A percentile compares a stretch with the other conserved stretches of the same genome.
phyloP scores from a whole-genome alignment of 92 coral and sea anemone species.

The Paramuricea clavata region DNA sequence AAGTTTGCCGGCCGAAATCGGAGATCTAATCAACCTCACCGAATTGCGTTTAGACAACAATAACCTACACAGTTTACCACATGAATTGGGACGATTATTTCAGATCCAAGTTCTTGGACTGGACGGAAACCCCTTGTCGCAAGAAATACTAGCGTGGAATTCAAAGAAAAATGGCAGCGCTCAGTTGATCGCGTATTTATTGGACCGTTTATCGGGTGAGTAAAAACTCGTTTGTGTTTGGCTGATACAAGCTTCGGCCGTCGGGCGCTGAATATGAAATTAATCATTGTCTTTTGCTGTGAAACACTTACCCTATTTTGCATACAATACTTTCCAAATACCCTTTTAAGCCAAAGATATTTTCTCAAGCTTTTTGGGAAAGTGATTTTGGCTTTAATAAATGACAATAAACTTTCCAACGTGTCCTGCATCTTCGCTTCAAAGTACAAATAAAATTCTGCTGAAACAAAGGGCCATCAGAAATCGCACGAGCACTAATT shows the following conservation, averaged over 20 bases:
- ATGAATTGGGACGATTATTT: conserved; percentile 98
- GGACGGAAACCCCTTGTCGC: conserved; percentile 95
- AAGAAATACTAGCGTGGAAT: conserved; percentile 83
- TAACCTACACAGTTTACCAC: conserved; percentile 90
- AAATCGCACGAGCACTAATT: background rate
- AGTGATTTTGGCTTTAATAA: background rate
- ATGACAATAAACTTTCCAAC: background rate
- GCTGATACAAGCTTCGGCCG: background rate
- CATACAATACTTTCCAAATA: background rate
- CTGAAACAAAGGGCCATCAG: background rate
- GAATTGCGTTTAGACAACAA: conserved; percentile 98
- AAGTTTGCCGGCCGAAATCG: conserved; percentile 99
- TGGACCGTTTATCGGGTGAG: conserved; percentile 98
- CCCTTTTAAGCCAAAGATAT: background rate
- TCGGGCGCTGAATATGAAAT: conserved; percentile 41
- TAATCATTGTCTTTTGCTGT: conserved; percentile 14
- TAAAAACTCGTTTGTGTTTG: conserved; percentile 1
- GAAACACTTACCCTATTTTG: conserved; percentile 15
- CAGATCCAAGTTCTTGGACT: conserved; percentile 96
- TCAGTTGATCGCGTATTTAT: conserved; percentile 83
- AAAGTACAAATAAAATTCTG: background rate
- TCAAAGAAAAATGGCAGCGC: conserved; percentile 92
- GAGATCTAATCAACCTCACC: conserved; percentile 99
- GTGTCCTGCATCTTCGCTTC: background rate
- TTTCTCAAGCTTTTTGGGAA: background rate